These are phyloP conservation scores for Scaptomyza caliginosa DNA, from an alignment of 2,888 invertebrate genomes.

Conservation along the genomic window DNA sequence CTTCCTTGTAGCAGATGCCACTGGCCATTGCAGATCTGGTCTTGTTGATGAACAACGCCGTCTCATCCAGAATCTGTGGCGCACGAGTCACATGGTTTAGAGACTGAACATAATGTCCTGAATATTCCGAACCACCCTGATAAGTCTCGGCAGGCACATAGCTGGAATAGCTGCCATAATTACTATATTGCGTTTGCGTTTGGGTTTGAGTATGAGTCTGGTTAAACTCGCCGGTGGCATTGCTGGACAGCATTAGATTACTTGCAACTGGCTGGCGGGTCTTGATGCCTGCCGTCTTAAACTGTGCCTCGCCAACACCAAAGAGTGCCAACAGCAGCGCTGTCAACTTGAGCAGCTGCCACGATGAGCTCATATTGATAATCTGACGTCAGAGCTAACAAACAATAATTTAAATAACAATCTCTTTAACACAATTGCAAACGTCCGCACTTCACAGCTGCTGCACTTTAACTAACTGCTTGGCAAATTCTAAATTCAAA, in stretches of 20 bases:
- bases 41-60: conserved; percentile 81
- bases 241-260: conserved; percentile 54
- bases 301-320: conserved; percentile 57
- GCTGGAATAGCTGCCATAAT: conserved; percentile 17
- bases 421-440: conserved; percentile 20
- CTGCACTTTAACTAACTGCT: conserved; percentile 67
- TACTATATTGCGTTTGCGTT: conserved; percentile 18
- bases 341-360: conserved; percentile 25
- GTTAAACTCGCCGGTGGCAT: conserved; percentile 37
- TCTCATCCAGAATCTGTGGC: conserved; percentile 75
- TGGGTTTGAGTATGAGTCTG: conserved; percentile 17
- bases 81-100: conserved; percentile 81
- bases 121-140: conserved; percentile 48
- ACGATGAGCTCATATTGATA: conserved; percentile 60
- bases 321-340: conserved; percentile 39
- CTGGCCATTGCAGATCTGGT: conserved; percentile 82
- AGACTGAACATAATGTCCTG: conserved; percentile 59
- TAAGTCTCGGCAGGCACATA: conserved; percentile 73
- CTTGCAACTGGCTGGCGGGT: conserved; percentile 69
- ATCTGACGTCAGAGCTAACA: conserved; percentile 4
- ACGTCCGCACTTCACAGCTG: conserved; percentile 56
- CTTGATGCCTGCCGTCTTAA: conserved; percentile 79
- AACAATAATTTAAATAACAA: neutral
- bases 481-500: conserved; percentile 17
- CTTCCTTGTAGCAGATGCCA: conserved; percentile 83